These are phyloP conservation scores for Ariolimax columbianus DNA, from an alignment of 2,888 invertebrate genomes.

Conservation along the genomic window DNA sequence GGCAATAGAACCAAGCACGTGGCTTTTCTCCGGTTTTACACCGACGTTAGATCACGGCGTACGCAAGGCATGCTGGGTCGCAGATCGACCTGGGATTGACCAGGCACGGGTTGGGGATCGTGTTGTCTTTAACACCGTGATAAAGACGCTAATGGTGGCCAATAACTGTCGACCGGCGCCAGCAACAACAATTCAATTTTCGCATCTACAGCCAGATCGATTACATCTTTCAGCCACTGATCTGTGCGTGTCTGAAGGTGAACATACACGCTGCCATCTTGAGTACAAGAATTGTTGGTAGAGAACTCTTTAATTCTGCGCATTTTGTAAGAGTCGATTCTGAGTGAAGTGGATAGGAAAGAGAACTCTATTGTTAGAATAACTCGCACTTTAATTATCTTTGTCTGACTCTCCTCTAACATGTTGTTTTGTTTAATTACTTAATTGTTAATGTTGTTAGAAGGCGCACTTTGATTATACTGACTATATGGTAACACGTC, in stretches of 20 bases:
- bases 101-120: neutral
- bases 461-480: no score
- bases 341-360: neutral
- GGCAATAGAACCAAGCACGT: neutral
- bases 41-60: neutral
- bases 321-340: neutral
- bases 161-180: constrained; percentile 38
- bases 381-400: no score
- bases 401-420: no score
- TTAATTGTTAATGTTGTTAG: no score
- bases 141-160: constrained; percentile 41
- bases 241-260: neutral
- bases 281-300: neutral
- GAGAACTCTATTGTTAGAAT: no score
- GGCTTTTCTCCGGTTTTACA: neutral
- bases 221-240: neutral
- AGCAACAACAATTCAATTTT: constrained; percentile 43
- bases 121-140: constrained; percentile 28
- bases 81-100: neutral
- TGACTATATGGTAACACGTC: no score
- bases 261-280: no score
- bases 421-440: no score
- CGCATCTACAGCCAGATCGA: neutral
- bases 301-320: neutral
- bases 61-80: neutral